phyloP scores from a whole-genome alignment of 1,140 invertebrate species.

The Stenopsyche tienmushanensis region DNA sequence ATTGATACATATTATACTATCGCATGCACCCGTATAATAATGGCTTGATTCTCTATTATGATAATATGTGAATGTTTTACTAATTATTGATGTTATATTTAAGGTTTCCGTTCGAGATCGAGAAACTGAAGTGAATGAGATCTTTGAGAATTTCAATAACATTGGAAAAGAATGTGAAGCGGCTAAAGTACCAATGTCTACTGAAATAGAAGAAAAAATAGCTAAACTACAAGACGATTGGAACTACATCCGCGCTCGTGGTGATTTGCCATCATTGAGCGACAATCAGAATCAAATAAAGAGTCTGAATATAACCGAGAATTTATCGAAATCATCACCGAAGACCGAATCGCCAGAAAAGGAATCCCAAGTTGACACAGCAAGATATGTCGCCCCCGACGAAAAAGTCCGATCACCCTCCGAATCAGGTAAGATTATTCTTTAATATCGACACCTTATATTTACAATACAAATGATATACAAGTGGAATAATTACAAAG shows the following conservation, averaged over 20 bases:
- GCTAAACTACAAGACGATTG: constrained; percentile 62
- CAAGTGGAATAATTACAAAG: too few species aligned
- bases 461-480: too few species aligned
- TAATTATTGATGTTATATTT: constrained; percentile 9
- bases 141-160: constrained; percentile 69
- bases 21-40: background rate
- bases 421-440: constrained; percentile 9
- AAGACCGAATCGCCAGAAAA: too few species aligned
- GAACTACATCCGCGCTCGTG: constrained; percentile 44
- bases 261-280: too few species aligned
- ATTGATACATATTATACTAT: background rate
- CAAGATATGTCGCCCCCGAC: too few species aligned
- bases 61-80: background rate
- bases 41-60: background rate
- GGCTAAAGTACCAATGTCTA: constrained; percentile 59
- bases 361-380: too few species aligned
- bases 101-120: constrained; percentile 58
- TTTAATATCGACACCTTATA: constrained; percentile 4
- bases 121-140: constrained; percentile 65
- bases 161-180: constrained; percentile 59
- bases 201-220: constrained; percentile 63
- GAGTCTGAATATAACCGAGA: too few species aligned
- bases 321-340: too few species aligned
- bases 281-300: too few species aligned
- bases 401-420: background rate